Base-by-base conservation (phyloP, 2,888 invertebrate genomes). In the Pristionchus mayeri region DNA sequence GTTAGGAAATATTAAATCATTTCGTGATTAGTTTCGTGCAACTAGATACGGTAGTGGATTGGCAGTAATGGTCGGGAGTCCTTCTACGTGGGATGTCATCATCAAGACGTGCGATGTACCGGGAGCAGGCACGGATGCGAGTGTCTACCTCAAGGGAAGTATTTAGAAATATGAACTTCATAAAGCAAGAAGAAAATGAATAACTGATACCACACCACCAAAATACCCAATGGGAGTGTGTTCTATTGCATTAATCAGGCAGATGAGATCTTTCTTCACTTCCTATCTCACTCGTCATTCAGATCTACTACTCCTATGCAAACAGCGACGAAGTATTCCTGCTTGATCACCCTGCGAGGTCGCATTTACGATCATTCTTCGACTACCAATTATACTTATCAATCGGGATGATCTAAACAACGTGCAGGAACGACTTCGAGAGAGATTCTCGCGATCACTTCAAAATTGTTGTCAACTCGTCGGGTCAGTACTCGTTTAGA, bases 111-210 rank as follows among this genome's bases (percentile, higher is more conserved):
- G 91, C 84, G 88, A 88, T 52, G 80, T 63, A 16, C 83, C 86
- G 11, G 89, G 89, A 6, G 87, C 90, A 3, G 91, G 91, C 27
- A 91, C 91, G 11, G 90, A 91, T 44, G 91, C 91, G 6, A 85
- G 87, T 21, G 89, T 88, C 2, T 90, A 88, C 82, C 54, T 90
- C 80, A 91, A 91, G 79, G 6, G 50, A 16, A 34, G 30, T 16
- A 18, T 67, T 3, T 30, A 2, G 27, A 76, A 30, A 13, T 30
- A 18, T 13, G 37, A 30, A 4, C 13, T 67, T 67, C 34, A 27
- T 67, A 34, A n/a, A n/a, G n/a, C n/a, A n/a, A 6, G 37, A 11
- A 27, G 13, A 30, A 30, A 67, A 67, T 13, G 21, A 9, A 30
- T 34, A 2, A 34, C 13, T 9, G 11, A 67, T n/a, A n/a, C n/a